Conservation (phyloP, 1,140 invertebrate genomes). For the Globodera rostochiensis region DNA sequence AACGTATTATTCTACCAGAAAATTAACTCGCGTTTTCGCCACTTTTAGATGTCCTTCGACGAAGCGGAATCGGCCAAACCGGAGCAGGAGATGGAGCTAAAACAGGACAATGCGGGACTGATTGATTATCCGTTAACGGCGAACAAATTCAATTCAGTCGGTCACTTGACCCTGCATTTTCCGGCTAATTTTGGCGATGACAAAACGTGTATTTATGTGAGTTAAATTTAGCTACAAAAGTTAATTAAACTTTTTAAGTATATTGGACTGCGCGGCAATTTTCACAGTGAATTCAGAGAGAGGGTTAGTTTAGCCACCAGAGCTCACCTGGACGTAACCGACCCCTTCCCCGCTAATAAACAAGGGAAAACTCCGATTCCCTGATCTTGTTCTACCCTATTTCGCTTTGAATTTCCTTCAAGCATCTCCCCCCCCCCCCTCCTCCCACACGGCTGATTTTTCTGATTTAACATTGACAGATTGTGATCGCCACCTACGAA, state of each 20-base stretch:
- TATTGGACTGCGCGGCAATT: conserved; percentile 80
- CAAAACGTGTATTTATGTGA: conserved; percentile 76
- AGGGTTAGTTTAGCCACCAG: conserved; percentile 16
- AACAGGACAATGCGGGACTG: conserved; percentile 76
- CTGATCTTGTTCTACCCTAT: too few species aligned
- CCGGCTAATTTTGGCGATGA: conserved; percentile 83
- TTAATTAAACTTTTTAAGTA: conserved; percentile 69
- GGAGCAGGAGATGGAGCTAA: conserved; percentile 89
- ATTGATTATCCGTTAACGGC: conserved; percentile 84
- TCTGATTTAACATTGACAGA: background rate
- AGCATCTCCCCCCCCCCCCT: too few species aligned
- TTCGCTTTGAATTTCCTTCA: too few species aligned
- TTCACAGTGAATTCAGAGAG: conserved; percentile 52
- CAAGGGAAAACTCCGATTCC: too few species aligned
- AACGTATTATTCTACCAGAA: conserved; percentile 34
- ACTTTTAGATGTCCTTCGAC: conserved; percentile 86
- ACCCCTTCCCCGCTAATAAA: too few species aligned
- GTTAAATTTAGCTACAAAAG: background rate
- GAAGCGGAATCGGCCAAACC: conserved; percentile 72
- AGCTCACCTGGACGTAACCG: too few species aligned
- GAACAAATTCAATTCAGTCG: conserved; percentile 84
- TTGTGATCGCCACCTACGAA: conserved; percentile 58
- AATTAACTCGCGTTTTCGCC: conserved; percentile 25
- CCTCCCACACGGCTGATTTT: too few species aligned
- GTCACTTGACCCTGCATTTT: conserved; percentile 85